These are phyloP conservation scores for Limenitis camilla DNA, from an alignment of 2,888 invertebrate genomes.

Conservation along the genomic window DNA sequence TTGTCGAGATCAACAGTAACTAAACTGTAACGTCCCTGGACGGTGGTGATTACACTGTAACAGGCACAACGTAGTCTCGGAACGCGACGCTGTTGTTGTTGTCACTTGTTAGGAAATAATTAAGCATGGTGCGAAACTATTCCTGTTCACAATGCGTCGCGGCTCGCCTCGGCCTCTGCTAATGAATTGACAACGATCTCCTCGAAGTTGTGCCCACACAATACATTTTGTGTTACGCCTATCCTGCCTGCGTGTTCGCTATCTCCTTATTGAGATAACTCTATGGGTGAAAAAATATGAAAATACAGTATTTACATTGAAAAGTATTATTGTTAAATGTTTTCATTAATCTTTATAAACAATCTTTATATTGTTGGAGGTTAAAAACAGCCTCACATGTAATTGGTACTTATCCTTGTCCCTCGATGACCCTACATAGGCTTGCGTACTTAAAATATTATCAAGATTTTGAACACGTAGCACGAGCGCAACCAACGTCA, in stretches of 20 bases:
- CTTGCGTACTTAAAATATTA: neutral
- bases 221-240: slow-evolving; percentile 11
- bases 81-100: neutral
- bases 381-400: too few species aligned
- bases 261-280: too few species aligned
- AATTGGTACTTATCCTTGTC: too few species aligned
- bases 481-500: neutral
- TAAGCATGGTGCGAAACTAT: slow-evolving; percentile 17
- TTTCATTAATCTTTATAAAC: too few species aligned
- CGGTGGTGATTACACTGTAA: neutral
- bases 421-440: neutral
- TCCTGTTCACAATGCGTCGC: slow-evolving; percentile 7
- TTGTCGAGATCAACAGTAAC: too few species aligned
- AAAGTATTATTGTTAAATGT: too few species aligned
- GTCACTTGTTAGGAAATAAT: slow-evolving; percentile 20
- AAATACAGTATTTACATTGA: too few species aligned
- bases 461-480: neutral
- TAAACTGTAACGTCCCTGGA: neutral
- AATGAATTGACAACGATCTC: slow-evolving; percentile 16
- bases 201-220: neutral
- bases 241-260: too few species aligned
- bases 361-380: too few species aligned
- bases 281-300: too few species aligned
- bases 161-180: neutral
- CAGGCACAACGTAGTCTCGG: neutral